Base-by-base conservation (phyloP, 2,888 invertebrate genomes). In the Carcina quercana region DNA sequence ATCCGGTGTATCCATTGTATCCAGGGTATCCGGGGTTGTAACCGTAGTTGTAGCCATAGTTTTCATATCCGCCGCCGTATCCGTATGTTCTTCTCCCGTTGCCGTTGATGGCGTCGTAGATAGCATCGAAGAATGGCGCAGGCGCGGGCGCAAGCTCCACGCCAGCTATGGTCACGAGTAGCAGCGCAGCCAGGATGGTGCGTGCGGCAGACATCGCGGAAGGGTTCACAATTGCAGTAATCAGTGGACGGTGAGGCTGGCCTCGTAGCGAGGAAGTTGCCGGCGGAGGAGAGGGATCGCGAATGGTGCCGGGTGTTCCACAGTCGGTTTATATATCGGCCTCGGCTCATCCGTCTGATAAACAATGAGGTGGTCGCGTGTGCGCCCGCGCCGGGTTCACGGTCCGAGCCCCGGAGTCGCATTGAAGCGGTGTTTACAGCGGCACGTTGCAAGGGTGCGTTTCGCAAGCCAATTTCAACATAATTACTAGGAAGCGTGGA, bases 261-360 rank as follows among this genome's bases (percentile, higher is more conserved):
- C 76, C 78, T 75, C 70, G 62, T 53, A 44, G 59, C 62, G 58
- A 72, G 79, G 80, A 75, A 78, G 71, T 71, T 72, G 58, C 50
- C 68, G 55, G 66, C 70, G 61, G 69, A 64, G 67, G 56, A 58
- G 75, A 64, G 64, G 67, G 70, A 67, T 74, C 68, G 70, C 75
- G 76, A 83, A 78, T 82, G 82, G 65, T 78, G 73, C 62, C 75
- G 72, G 74, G 70, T 73, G 70, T 58, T 67, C 70, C 55, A 58
- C 53, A 59, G 61, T 50, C 55, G 59, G 60, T 61, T 80, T 83
- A 76, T 82, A 83, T 80, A 82, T 70, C 72, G 79, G 79, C 82
- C 82, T 83, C 82, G 82, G 64, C 64, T 72, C 76, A 74, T 78
- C 79, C 73, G 73, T 65, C 71, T 58, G 59, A 66, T 63, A 64